These are phyloP conservation scores for Aurelia coerulea DNA, from an alignment of 30 jellyfish, hydroid and myxozoan genomes.

Conservation along the genomic window DNA sequence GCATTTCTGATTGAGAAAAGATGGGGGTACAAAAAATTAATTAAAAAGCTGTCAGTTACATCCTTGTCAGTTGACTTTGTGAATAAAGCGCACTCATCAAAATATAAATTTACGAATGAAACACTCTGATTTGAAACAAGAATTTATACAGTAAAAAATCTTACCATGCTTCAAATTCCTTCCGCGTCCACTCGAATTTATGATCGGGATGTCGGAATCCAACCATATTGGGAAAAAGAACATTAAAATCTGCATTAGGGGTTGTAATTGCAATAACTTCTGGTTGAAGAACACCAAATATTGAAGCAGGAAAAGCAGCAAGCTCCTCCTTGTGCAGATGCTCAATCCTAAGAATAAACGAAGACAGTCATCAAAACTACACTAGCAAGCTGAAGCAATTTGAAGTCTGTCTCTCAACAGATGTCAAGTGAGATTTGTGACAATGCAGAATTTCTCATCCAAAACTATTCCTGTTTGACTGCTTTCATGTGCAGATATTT, in stretches of 20 bases:
- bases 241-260: constrained; percentile 94
- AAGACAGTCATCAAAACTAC: background rate
- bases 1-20: no score
- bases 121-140: background rate
- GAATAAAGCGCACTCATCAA: no score
- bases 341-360: constrained; percentile 56
- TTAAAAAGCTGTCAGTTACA: no score
- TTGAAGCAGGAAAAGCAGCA: constrained; percentile 80
- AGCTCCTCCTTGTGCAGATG: constrained; percentile 75
- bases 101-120: no score
- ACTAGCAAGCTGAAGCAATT: background rate
- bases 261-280: constrained; percentile 78
- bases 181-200: constrained; percentile 97
- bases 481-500: no score
- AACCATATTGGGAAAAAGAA: constrained; percentile 69
- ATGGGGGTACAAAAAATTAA: no score
- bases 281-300: constrained; percentile 86
- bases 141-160: background rate
- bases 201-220: constrained; percentile 96
- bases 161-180: constrained; percentile 81
- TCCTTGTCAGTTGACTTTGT: no score
- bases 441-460: no score
- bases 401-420: no score
- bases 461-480: no score
- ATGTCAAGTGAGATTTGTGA: no score